A percentile compares a stretch with the other conserved stretches of the same genome.
These are phyloP conservation scores for Geotrypetes seraphini DNA, from an alignment of 2,797 vertebrate genomes.

Conservation along the genomic window DNA sequence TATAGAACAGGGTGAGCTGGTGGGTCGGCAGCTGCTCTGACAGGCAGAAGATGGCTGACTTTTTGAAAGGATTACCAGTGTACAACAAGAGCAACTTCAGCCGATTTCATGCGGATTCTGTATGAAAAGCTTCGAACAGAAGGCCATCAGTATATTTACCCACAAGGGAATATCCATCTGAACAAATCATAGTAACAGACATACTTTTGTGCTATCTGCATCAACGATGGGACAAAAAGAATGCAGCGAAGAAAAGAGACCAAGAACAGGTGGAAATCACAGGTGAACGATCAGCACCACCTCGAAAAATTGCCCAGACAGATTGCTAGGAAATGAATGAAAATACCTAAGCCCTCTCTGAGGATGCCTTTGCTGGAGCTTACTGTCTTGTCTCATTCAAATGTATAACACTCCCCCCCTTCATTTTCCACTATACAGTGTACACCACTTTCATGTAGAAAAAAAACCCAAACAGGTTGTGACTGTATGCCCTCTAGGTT, in stretches of 20 bases:
- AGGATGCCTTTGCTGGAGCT: constrained; percentile 15
- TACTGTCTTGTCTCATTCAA: constrained; percentile 26
- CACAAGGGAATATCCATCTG: no score
- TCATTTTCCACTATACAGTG: constrained; percentile 20
- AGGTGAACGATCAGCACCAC: constrained; percentile 68
- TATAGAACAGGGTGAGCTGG: no score
- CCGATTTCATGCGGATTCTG: constrained; percentile 87
- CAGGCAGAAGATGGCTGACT: no score
- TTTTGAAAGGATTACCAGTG: constrained; percentile 87
- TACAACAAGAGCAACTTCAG: constrained; percentile 97
- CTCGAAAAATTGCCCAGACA: constrained; percentile 75
- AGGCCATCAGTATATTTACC: no score
- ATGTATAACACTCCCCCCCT: constrained; percentile 29
- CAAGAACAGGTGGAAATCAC: constrained; percentile 68
- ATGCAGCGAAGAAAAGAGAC: constrained; percentile 77
- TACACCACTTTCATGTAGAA: constrained; percentile 44
- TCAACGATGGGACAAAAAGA: no score
- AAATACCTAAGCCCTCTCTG: constrained; percentile 56
- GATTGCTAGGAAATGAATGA: constrained; percentile 75
- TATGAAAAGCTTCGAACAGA: constrained; percentile 92
- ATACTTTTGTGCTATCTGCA: no score
- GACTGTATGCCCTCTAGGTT: no score
- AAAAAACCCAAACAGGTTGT: no score
- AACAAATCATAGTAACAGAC: no score
- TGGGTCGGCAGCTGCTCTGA: no score